A percentile compares a stretch with the other conserved stretches of the same genome.
phyloP scores from a whole-genome alignment of 2,797 vertebrate species.

The Cuculus canorus region DNA sequence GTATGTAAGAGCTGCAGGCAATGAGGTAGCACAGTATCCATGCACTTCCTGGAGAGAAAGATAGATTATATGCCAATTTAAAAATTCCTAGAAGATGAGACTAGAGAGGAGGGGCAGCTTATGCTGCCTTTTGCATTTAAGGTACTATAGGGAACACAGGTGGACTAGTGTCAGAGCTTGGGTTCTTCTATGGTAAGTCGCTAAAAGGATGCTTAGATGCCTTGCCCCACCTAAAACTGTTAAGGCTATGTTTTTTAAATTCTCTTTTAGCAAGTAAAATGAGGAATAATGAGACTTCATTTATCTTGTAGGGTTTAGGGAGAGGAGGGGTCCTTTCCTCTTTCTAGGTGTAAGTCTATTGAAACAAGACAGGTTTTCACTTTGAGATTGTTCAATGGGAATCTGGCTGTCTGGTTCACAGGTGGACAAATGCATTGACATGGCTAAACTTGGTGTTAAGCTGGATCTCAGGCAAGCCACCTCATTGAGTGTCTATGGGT shows the following conservation, averaged over 20 bases:
- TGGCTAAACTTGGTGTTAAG: background rate
- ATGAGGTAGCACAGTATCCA: background rate
- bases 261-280: background rate
- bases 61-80: background rate
- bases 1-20: background rate
- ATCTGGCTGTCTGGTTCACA: background rate
- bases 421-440: background rate
- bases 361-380: background rate
- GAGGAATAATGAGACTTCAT: background rate
- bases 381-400: background rate
- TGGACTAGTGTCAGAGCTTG: background rate
- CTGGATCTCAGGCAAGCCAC: background rate
- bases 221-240: background rate
- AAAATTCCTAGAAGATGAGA: background rate
- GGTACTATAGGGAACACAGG: background rate
- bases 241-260: background rate
- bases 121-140: background rate
- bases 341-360: background rate
- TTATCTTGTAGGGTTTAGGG: background rate
- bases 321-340: background rate
- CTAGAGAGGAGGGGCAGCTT: background rate
- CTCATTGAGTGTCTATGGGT: too few relatives aligned
- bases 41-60: background rate
- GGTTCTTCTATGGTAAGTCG: background rate
- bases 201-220: background rate